Evolutionary conservation across 2,888 invertebrate species (phyloP), one percentile per base, ranked within the genome.

Genomic region (Lasius fuliginosus): DNA sequence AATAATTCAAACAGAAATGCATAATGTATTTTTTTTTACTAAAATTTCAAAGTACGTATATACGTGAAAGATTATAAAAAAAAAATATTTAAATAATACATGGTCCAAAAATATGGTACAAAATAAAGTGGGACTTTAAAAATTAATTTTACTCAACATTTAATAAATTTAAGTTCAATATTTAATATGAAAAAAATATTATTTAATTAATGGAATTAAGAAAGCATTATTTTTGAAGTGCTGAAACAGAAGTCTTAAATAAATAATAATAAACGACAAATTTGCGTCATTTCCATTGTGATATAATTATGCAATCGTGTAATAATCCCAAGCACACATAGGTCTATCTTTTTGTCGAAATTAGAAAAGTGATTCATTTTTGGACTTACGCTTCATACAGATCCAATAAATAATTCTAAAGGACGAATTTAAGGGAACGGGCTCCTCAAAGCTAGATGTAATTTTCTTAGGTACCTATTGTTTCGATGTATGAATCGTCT

Each of bases 341-440:
- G 8, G 27, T 71, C 18, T 8, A 60, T 69, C 6, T 60, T 46
- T 8, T 53, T 58, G 60, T 8, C 8, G 27, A 49, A 36, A 49
- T 36, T 18, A 46, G 18, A 42, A 42, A 49, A 60, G 46, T 27
- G 58, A 46, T 79, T 69, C 6, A 42, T 42, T 69, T 77, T 33
- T 42, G 56, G 56, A 58, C 30, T 56, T 68, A 30, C 27, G 53
- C 53, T 42, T 27, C 18, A 23, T 23, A 9, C 40, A 18, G n/a
- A 30, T 42, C n/a, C 46, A 18, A 12, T 42, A 71, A 36, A 46
- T 27, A 81, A 85, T 82, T 89, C 73, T 83, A 87, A 85, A 81
- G 79, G 85, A 89, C 88, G 85, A 90, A 90, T 88, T 90, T 90
- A 85, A 86, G 88, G 84, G 85, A 83, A 89, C 90, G 89, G 90